Evolutionary conservation across 2,888 invertebrate species (phyloP), one percentile per base, ranked within the genome.

Genomic region (Yponomeuta malinellus): DNA sequence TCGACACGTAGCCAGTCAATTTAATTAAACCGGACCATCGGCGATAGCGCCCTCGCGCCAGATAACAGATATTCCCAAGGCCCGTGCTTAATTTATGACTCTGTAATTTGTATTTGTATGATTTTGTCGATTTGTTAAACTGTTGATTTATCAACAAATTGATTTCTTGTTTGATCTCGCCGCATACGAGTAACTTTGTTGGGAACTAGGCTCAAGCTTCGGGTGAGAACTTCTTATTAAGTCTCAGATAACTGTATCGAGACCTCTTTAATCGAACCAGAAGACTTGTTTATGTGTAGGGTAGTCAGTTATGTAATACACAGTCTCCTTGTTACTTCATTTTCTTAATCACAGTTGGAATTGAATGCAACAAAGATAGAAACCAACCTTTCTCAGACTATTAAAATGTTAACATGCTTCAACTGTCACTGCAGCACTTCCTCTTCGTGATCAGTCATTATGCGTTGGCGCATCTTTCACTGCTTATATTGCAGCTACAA

Each of bases 21-120:
- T 90, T 88, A 88, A 90, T 89, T 89, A 90, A 88, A 89, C 81
- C 85, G 83, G 84, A 85, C 85, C 85, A 81, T 83, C 87, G 88
- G 83, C 85, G 89, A 90, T 88, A 89, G 86, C 79, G 79, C 79
- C 80, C 81, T 81, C 81, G 84, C 81, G 83, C 85, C 85, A 86
- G 84, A 87, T 84, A 83, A 81, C 75, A 80, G 76, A 79, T 81
- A 82, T 85, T 83, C 83, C 79, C 82, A 84, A 86, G 65, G 81
- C 81, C 79, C 76, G 76, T 75, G 81, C 88, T 84, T 59, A 59
- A 88, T 90, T 91, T 89, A 90, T 89, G 78, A 76, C 80, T 79
- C 75, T 83, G 83, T 83, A 86, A 86, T 85, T 83, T 85, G 82
- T 85, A 82, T 84, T 82, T 83, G 81, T 85, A 82, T 82, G 82